A percentile compares a stretch with the other conserved stretches of the same genome.
Evolutionary conservation across 2,888 invertebrate species (phyloP).

Genomic region (Cheiracanthium punctorium): DNA sequence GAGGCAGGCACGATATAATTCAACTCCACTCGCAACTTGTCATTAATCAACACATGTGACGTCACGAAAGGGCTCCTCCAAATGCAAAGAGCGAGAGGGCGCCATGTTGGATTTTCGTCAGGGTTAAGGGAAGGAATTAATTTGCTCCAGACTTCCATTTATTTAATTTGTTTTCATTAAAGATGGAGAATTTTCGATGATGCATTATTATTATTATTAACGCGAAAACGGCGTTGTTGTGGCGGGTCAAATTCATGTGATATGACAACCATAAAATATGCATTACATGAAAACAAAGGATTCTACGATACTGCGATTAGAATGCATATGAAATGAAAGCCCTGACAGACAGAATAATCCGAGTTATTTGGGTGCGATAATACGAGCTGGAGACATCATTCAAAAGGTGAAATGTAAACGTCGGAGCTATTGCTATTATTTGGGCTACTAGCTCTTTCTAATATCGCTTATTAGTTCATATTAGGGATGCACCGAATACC

Average conservation of each 20-base stretch:
- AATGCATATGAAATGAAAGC: neutral
- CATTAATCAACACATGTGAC: conserved; percentile 9
- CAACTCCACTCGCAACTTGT: conserved; percentile 11
- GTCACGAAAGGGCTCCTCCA: neutral
- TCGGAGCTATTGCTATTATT: no score
- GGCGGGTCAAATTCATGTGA: neutral
- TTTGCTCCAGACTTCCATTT: neutral
- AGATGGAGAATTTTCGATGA: neutral
- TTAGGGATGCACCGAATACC: no score
- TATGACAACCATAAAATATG: neutral
- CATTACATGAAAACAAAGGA: neutral
- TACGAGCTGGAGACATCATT: no score
- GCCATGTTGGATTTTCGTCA: neutral
- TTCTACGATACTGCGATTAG: neutral
- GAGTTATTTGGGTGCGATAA: no score
- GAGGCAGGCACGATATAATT: conserved; percentile 8
- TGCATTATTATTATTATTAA: no score
- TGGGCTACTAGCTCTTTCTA: no score
- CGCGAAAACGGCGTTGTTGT: neutral
- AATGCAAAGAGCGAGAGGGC: neutral
- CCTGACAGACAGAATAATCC: no score
- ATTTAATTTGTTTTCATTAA: neutral
- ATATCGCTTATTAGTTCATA: no score
- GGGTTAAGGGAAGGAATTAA: neutral
- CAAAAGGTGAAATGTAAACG: no score